These are phyloP conservation scores for Bombus superbus DNA, from an alignment of 1,140 invertebrate species.

Conservation along the genomic window DNA sequence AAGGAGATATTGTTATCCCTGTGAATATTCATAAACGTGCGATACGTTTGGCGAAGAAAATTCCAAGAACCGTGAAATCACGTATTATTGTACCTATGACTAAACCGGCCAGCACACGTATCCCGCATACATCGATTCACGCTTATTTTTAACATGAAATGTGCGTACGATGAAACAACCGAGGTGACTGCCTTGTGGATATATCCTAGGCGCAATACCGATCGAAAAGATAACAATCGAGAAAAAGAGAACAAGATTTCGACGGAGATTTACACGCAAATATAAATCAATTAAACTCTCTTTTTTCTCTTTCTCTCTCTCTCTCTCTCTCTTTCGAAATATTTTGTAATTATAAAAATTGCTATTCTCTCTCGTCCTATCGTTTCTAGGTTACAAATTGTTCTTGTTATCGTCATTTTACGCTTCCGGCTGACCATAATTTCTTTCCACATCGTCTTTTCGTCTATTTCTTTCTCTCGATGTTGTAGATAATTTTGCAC, in stretches of 20 bases:
- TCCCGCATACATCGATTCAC: background rate
- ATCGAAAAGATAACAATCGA: background rate
- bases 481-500: conserved; percentile 44
- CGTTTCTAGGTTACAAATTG: background rate
- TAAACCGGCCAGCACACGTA: background rate
- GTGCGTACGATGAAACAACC: background rate
- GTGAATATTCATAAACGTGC: background rate
- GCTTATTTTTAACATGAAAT: conserved; percentile 9
- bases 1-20: background rate
- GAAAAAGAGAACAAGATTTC: background rate
- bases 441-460: background rate
- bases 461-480: background rate
- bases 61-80: background rate
- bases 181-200: background rate
- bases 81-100: conserved; percentile 3
- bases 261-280: background rate
- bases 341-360: background rate
- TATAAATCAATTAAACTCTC: no score
- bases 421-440: background rate
- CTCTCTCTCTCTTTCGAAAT: no score
- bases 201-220: background rate
- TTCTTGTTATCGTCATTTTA: background rate
- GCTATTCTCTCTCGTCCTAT: background rate
- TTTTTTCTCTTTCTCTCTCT: no score
- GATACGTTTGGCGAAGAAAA: background rate